Evolutionary conservation across 2,113 vertebrate genomes (phyloP).

Genomic region (Tetraodon nigroviridis): DNA sequence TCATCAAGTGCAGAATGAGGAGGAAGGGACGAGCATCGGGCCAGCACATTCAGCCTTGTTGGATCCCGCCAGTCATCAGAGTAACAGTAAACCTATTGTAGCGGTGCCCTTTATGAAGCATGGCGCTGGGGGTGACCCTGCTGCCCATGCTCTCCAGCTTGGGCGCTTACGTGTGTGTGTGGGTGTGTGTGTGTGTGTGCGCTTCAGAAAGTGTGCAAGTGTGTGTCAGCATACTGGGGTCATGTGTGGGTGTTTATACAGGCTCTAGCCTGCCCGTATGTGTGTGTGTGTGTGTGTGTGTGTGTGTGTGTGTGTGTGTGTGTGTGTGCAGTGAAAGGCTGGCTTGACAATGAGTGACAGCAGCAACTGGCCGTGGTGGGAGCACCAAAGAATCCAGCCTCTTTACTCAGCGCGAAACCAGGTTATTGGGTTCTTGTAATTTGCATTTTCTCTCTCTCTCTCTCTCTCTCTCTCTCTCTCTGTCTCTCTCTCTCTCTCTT

Average conservation of each 20-base stretch:
- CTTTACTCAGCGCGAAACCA: conserved; percentile 35
- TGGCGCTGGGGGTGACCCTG: conserved; percentile 63
- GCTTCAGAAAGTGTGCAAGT: conserved; percentile 35
- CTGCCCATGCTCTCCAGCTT: conserved; percentile 64
- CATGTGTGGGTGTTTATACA: conserved; percentile 61
- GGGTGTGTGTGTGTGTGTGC: conserved; percentile 31
- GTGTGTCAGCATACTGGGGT: conserved; percentile 41
- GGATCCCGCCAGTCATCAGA: conserved; percentile 42
- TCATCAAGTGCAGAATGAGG: conserved; percentile 62
- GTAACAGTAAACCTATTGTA: conserved; percentile 72
- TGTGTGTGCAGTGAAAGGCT: conserved; percentile 30
- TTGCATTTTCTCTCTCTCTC: no score
- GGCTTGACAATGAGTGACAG: conserved; percentile 65
- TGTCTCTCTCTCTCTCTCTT: not conserved
- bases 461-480: not conserved
- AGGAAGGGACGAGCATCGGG: conserved; percentile 37
- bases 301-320: conserved; percentile 22
- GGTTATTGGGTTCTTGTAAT: conserved; percentile 32
- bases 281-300: conserved; percentile 13
- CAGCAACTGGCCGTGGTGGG: conserved; percentile 58
- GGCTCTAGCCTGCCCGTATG: conserved; percentile 37
- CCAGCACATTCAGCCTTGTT: conserved; percentile 51
- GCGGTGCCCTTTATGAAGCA: conserved; percentile 68
- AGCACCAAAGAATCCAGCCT: conserved; percentile 33
- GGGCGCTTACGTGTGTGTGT: conserved; percentile 37